phyloP scores from a whole-genome alignment of 30 jellyfish, hydroid and myxozoan genomes.

The Aurelia aurita region DNA sequence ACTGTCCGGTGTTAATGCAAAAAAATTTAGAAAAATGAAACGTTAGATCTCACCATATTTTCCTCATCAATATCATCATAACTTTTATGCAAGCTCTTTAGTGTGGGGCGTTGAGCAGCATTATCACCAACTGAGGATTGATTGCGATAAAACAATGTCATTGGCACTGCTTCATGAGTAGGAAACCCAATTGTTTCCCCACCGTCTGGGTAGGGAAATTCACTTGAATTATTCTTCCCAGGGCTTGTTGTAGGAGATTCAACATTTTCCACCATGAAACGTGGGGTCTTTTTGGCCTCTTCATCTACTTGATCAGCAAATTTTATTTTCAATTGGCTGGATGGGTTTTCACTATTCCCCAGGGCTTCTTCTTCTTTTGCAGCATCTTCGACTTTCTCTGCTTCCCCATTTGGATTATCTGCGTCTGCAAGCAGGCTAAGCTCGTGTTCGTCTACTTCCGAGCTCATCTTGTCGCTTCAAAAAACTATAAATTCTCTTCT shows the following conservation, averaged over 20 bases:
- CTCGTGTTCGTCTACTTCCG: too few species aligned
- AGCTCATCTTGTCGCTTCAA: too few species aligned
- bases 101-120: constrained; percentile 86
- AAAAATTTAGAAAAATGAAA: too few species aligned
- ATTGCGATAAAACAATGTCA: constrained; percentile 85
- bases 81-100: constrained; percentile 82
- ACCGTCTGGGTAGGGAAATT: constrained; percentile 51
- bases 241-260: constrained; percentile 48
- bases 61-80: constrained; percentile 76
- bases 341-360: constrained; percentile 19
- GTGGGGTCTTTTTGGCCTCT: constrained; percentile 43
- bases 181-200: constrained; percentile 79
- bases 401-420: too few species aligned
- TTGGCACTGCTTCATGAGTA: constrained; percentile 96
- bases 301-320: not conserved
- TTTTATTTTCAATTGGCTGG: too few species aligned
- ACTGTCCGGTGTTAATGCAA: too few species aligned
- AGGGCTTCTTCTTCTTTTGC: not conserved
- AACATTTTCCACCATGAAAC: constrained; percentile 78
- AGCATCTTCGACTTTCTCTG: too few species aligned
- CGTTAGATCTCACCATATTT: not conserved
- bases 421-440: too few species aligned
- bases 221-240: constrained; percentile 11
- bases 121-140: constrained; percentile 66
- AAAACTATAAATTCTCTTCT: too few species aligned